These are phyloP conservation scores for Eurytoma californica DNA, from an alignment of 2,888 invertebrate genomes.

Conservation along the genomic window DNA sequence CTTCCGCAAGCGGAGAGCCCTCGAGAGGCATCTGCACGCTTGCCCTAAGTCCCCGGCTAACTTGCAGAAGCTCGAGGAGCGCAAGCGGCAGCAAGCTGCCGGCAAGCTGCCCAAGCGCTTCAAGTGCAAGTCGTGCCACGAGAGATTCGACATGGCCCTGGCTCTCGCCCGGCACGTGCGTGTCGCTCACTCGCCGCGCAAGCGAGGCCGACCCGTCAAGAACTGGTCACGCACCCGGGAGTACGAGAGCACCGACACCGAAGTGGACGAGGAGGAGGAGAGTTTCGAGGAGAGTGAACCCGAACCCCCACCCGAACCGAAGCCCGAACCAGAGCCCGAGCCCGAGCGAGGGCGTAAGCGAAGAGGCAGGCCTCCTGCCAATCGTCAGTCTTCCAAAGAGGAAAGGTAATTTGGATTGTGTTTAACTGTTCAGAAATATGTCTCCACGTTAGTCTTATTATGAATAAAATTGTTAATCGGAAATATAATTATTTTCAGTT, in stretches of 20 bases:
- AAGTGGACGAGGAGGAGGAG: constrained; percentile 12
- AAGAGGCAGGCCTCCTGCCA: constrained; percentile 36
- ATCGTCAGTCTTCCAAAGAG: constrained; percentile 34
- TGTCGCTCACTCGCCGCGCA: constrained; percentile 65
- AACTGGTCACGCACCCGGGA: constrained; percentile 43
- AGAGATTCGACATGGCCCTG: constrained; percentile 70
- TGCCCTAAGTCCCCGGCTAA: constrained; percentile 65
- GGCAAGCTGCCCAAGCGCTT: constrained; percentile 56
- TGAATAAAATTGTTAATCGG: not conserved
- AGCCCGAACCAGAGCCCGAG: constrained; percentile 21
- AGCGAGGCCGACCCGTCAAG: constrained; percentile 60
- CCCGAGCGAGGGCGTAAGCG: constrained; percentile 17
- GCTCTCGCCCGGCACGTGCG: constrained; percentile 71
- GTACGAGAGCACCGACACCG: constrained; percentile 9
- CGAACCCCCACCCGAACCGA: constrained; percentile 28
- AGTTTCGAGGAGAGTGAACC: constrained; percentile 39
- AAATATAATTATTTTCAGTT: constrained; percentile 28
- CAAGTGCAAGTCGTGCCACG: constrained; percentile 69
- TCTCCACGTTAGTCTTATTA: not conserved
- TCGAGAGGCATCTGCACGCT: constrained; percentile 67
- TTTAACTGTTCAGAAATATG: not conserved
- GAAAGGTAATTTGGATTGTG: constrained; percentile 30
- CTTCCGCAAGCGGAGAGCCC: constrained; percentile 67
- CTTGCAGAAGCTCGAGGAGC: constrained; percentile 53
- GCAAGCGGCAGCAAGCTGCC: constrained; percentile 37